These are phyloP conservation scores for Carlito syrichta DNA, from an alignment of 2,113 vertebrate genomes.

Conservation along the genomic window DNA sequence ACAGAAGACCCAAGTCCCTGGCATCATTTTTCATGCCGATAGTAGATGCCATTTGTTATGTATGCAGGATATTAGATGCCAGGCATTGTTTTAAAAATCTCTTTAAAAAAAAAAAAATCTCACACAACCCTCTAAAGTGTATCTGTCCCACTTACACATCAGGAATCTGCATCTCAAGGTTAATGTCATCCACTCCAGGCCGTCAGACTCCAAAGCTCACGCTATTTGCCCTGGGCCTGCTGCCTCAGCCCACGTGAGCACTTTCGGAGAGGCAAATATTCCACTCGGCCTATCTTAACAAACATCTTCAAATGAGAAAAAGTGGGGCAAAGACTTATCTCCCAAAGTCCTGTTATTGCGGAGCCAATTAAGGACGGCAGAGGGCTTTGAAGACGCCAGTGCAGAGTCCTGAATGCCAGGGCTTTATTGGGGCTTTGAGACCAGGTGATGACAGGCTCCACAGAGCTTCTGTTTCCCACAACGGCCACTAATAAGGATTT, in stretches of 20 bases:
- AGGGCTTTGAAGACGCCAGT: conserved; percentile 1
- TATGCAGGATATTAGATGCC: not conserved
- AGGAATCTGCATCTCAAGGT: not conserved
- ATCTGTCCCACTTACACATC: not conserved
- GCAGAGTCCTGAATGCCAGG: not conserved
- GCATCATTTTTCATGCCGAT: not conserved
- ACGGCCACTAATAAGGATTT: not conserved
- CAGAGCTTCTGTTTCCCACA: not conserved
- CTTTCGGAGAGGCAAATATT: not conserved
- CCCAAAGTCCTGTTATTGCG: not conserved
- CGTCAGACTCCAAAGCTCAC: not conserved
- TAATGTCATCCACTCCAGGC: not conserved
- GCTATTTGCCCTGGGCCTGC: not conserved
- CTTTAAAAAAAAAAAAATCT: no score
- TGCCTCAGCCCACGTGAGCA: not conserved
- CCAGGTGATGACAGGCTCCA: not conserved
- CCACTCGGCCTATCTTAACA: conserved; percentile 11
- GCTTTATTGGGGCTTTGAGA: not conserved
- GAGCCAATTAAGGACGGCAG: not conserved
- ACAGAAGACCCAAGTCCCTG: not conserved
- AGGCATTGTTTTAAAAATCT: no score
- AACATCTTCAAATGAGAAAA: conserved; percentile 34
- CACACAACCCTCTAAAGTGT: not conserved
- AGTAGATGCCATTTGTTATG: not conserved
- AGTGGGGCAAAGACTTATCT: not conserved